phyloP scores from a whole-genome alignment of 2,113 vertebrate genomes.

The Platichthys stellatus region DNA sequence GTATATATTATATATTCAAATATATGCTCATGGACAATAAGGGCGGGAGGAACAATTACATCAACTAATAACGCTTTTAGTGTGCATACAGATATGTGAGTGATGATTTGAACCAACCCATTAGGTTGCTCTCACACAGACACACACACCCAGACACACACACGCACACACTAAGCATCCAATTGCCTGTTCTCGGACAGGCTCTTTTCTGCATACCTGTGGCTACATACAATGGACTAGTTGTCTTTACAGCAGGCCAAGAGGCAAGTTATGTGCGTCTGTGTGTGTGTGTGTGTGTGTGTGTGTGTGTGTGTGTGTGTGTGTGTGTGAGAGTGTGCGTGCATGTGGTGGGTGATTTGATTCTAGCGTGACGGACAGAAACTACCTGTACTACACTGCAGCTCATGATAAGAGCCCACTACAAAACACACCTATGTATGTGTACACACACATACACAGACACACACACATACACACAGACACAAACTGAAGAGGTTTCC shows the following conservation, averaged over 20 bases:
- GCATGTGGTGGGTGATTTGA: slow-evolving; percentile 23
- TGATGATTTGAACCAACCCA: neutral
- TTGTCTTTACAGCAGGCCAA: slow-evolving; percentile 79
- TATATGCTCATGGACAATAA: neutral
- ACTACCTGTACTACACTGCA: neutral
- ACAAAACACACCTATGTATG: neutral
- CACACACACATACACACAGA: neutral
- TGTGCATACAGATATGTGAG: neutral
- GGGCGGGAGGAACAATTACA: neutral
- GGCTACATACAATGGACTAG: slow-evolving; percentile 84
- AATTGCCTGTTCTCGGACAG: slow-evolving; percentile 63
- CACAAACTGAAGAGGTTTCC: neutral
- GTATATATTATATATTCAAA: too few relatives aligned
- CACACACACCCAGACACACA: slow-evolving; percentile 9
- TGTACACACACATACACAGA: neutral
- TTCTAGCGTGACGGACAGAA: slow-evolving; percentile 27
- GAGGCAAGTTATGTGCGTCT: neutral
- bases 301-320: slow-evolving; percentile 15
- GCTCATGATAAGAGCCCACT: neutral
- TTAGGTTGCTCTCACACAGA: neutral
- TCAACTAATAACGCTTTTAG: too few relatives aligned
- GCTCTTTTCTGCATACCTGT: slow-evolving; percentile 73
- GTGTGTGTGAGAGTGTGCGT: neutral
- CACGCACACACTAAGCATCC: slow-evolving; percentile 57
- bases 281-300: slow-evolving; percentile 27